These are phyloP conservation scores for Cassiopea xamachana DNA, from an alignment of 30 jellyfish, hydroid and myxozoan genomes.

Conservation along the genomic window DNA sequence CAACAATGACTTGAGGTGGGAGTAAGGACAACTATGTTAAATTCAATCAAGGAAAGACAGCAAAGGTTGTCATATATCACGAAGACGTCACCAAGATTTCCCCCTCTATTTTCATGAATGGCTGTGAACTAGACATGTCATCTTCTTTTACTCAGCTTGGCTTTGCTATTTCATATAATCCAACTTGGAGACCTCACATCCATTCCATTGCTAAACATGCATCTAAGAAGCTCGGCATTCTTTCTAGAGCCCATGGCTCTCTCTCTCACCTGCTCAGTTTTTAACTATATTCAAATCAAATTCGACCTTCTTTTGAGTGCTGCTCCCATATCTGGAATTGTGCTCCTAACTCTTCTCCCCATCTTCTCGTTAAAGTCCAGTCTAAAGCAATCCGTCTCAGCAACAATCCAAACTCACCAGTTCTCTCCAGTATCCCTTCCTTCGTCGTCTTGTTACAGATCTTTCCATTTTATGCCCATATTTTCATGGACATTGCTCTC, in stretches of 20 bases:
- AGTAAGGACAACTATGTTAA: too few relatives aligned
- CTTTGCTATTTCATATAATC: not conserved
- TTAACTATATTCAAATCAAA: not conserved
- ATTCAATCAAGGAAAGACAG: too few relatives aligned
- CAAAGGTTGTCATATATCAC: too few relatives aligned
- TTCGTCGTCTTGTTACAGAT: not conserved
- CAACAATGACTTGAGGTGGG: too few relatives aligned
- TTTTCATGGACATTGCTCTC: not conserved
- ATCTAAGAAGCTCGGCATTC: not conserved
- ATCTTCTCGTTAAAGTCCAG: not conserved
- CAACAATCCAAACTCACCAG: not conserved
- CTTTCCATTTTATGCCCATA: not conserved
- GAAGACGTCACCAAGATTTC: too few relatives aligned
- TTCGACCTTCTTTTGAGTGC: not conserved
- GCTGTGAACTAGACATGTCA: not conserved
- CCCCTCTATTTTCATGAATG: too few relatives aligned
- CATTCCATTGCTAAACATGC: not conserved
- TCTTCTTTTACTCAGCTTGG: not conserved
- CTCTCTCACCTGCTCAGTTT: not conserved
- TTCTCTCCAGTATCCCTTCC: not conserved
- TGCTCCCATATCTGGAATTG: not conserved
- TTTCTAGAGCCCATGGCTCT: not conserved
- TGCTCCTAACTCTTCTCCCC: not conserved
- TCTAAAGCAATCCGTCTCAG: not conserved
- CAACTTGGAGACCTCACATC: not conserved